Evolutionary conservation across 1,140 invertebrate genomes (phyloP), one percentile per base, ranked within the genome.

Genomic region (Metaphire vulgaris): DNA sequence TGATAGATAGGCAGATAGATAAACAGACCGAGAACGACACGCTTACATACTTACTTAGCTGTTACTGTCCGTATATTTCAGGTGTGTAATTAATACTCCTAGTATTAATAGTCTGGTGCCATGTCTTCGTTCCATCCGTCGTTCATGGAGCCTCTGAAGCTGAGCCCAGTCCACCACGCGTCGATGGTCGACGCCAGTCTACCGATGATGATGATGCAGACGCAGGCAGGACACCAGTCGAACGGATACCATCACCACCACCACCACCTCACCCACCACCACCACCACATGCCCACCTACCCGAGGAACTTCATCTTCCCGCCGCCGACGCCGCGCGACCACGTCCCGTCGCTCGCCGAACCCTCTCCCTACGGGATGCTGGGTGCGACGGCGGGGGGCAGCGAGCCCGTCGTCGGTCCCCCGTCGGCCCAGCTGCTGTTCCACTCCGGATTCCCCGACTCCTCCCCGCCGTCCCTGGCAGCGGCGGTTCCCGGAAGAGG

Each of bases 1-100:
- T n/a, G n/a, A n/a, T n/a, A n/a, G n/a, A n/a, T n/a, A 64, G 72
- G 64, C 72, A 74, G 72, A 64, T 41, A 74, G 72, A 74, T 41
- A 64, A 41, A 1, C n/a, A n/a, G n/a, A n/a, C n/a, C n/a, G n/a
- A n/a, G n/a, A n/a, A n/a, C n/a, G n/a, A n/a, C n/a, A n/a, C n/a
- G n/a, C n/a, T n/a, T n/a, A n/a, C n/a, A n/a, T n/a, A n/a, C n/a
- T n/a, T n/a, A n/a, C n/a, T n/a, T n/a, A n/a, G n/a, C n/a, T n/a
- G n/a, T n/a, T n/a, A n/a, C n/a, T n/a, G n/a, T n/a, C n/a, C n/a
- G n/a, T n/a, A n/a, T n/a, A n/a, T n/a, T n/a, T n/a, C n/a, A n/a
- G n/a, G n/a, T n/a, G n/a, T n/a, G n/a, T n/a, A n/a, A n/a, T n/a
- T n/a, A n/a, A n/a, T n/a, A n/a, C n/a, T n/a, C n/a, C n/a, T n/a